These are phyloP conservation scores for Tachypleus tridentatus DNA, from an alignment of 1,140 invertebrate genomes.

Conservation along the genomic window DNA sequence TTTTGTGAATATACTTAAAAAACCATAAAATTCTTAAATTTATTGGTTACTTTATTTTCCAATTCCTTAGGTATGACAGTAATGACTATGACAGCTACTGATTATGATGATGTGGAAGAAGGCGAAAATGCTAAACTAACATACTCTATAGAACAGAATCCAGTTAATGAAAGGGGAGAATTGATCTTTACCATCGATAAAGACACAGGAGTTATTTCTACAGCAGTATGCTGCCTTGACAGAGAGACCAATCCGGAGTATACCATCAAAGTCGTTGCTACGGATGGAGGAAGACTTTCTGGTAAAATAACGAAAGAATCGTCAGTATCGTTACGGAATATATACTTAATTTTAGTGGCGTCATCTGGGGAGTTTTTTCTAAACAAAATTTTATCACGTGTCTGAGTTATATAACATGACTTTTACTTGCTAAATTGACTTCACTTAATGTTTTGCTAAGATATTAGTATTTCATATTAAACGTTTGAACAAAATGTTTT, in stretches of 20 bases:
- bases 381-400: too few species aligned
- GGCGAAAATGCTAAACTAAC: slow-evolving; percentile 80
- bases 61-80: slow-evolving; percentile 51
- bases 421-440: too few species aligned
- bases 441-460: too few species aligned
- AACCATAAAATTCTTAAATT: too few species aligned
- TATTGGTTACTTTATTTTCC: not conserved
- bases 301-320: slow-evolving; percentile 9
- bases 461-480: too few species aligned
- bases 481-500: too few species aligned
- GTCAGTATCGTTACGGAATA: too few species aligned
- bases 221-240: slow-evolving; percentile 84
- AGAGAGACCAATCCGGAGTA: slow-evolving; percentile 89
- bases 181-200: slow-evolving; percentile 91
- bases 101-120: slow-evolving; percentile 91
- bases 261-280: slow-evolving; percentile 70
- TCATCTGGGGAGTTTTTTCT: too few species aligned
- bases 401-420: too few species aligned
- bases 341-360: too few species aligned
- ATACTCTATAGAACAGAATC: slow-evolving; percentile 93
- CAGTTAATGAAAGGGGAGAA: slow-evolving; percentile 87
- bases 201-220: slow-evolving; percentile 89
- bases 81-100: slow-evolving; percentile 97
- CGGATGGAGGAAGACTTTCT: slow-evolving; percentile 30
- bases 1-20: too few species aligned